Percentiles rank a stretch among this genome's conserved stretches.
These are phyloP conservation scores for Drosophila grimshawi DNA, from an alignment of 1,140 invertebrate genomes.

Conservation along the genomic window DNA sequence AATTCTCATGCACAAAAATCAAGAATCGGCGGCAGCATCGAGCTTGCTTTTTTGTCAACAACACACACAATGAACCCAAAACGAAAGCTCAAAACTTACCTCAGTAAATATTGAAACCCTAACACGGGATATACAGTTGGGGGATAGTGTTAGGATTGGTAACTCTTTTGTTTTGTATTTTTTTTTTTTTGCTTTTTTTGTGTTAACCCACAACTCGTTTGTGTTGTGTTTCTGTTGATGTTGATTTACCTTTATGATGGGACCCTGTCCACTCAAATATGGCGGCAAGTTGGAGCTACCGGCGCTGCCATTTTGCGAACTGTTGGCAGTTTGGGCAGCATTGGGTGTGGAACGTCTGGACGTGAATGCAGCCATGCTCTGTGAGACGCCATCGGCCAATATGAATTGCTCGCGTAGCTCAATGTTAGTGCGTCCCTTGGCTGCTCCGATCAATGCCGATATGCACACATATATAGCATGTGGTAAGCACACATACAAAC, in stretches of 20 bases:
- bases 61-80: slow-evolving; percentile 73
- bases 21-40: slow-evolving; percentile 54
- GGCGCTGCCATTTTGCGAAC: slow-evolving; percentile 85
- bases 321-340: slow-evolving; percentile 87
- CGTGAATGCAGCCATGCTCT: slow-evolving; percentile 98
- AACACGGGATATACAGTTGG: slow-evolving; percentile 6
- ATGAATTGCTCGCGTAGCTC: slow-evolving; percentile 99
- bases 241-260: slow-evolving; percentile 95
- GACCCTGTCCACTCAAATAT: slow-evolving; percentile 90
- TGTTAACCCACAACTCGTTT: slow-evolving; percentile 40
- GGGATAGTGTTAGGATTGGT: slow-evolving; percentile 11
- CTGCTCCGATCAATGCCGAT: slow-evolving; percentile 86
- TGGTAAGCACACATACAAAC: slow-evolving; percentile 14
- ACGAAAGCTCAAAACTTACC: slow-evolving; percentile 63
- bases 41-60: slow-evolving; percentile 76
- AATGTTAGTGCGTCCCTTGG: slow-evolving; percentile 99
- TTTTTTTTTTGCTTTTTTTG: slow-evolving; percentile 31
- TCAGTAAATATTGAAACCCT: slow-evolving; percentile 27
- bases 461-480: slow-evolving; percentile 9
- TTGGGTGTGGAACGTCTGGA: slow-evolving; percentile 94
- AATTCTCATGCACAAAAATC: slow-evolving; percentile 71
- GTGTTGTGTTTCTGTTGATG: slow-evolving; percentile 14
- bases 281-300: slow-evolving; percentile 86
- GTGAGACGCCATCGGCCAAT: slow-evolving; percentile 97
- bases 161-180: not conserved